These are phyloP conservation scores for Drosophila mimica DNA, from an alignment of 2,888 invertebrate species.

Conservation along the genomic window DNA sequence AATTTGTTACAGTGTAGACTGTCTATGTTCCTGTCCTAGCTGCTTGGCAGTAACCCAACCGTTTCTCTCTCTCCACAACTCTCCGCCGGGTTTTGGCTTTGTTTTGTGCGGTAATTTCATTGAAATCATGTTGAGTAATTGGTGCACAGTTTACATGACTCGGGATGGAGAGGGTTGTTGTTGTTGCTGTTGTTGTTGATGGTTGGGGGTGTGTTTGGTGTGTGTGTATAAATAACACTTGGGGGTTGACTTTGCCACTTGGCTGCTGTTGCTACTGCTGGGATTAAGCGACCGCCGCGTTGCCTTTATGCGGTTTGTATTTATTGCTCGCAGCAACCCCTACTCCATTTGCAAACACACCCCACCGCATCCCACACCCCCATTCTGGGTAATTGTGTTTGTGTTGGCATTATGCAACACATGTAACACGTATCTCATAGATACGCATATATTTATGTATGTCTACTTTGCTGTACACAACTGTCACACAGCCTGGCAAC, in stretches of 20 bases:
- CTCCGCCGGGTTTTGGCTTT: slow-evolving; percentile 45
- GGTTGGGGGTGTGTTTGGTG: slow-evolving; percentile 15
- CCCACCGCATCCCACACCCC: background rate
- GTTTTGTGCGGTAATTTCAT: slow-evolving; percentile 82
- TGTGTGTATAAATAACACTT: slow-evolving; percentile 68
- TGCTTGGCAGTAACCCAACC: background rate
- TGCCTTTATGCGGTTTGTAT: slow-evolving; percentile 84
- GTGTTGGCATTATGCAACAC: slow-evolving; percentile 72
- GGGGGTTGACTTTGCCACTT: slow-evolving; percentile 53
- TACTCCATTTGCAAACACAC: background rate
- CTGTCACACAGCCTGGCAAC: slow-evolving; percentile 40
- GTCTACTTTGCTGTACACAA: slow-evolving; percentile 11
- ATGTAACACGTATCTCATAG: slow-evolving; percentile 78
- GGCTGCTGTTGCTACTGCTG: slow-evolving; percentile 30
- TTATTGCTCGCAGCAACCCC: slow-evolving; percentile 69
- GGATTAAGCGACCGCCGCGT: slow-evolving; percentile 73
- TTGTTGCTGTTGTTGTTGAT: slow-evolving; percentile 6
- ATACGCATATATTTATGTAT: slow-evolving; percentile 46
- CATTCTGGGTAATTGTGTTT: slow-evolving; percentile 63
- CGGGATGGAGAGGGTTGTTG: slow-evolving; percentile 9
- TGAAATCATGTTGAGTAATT: slow-evolving; percentile 85
- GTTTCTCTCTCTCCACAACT: background rate
- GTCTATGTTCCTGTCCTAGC: slow-evolving; percentile 13
- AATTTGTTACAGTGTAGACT: slow-evolving; percentile 2
- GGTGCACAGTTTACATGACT: slow-evolving; percentile 53